Evolutionary conservation across 2,797 vertebrate genomes (phyloP).

Genomic region (Delichon dasypus): DNA sequence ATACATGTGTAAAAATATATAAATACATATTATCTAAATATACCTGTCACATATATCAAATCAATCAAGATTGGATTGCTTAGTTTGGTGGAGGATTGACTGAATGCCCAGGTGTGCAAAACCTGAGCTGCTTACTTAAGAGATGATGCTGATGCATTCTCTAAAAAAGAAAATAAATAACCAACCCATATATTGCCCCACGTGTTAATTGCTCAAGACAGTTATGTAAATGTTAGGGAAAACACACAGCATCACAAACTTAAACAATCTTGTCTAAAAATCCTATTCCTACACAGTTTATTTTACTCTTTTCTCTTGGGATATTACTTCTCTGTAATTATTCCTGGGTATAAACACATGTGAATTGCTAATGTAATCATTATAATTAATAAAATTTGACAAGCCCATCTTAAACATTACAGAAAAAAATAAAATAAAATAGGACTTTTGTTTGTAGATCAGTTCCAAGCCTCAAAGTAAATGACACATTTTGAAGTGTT

Average conservation of each 20-base stretch:
- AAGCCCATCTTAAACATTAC: neutral
- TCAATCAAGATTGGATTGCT: neutral
- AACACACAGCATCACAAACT: neutral
- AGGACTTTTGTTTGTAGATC: neutral
- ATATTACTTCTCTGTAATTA: neutral
- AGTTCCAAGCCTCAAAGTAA: slow-evolving; percentile 8
- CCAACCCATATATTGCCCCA: neutral
- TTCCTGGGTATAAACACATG: neutral
- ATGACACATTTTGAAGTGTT: neutral
- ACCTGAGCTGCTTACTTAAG: neutral
- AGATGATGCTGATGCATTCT: neutral
- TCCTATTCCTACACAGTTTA: neutral
- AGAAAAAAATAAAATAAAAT: neutral
- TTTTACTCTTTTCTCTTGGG: neutral
- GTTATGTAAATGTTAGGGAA: neutral
- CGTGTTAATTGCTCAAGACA: neutral
- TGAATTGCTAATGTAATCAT: neutral
- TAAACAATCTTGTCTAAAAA: neutral
- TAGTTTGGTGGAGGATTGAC: neutral
- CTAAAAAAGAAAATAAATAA: neutral
- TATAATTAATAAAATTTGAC: neutral
- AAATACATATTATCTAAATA: neutral
- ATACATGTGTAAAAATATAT: neutral
- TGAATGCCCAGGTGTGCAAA: neutral
- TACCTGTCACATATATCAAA: neutral